Conservation (phyloP, 2,113 vertebrate genomes). For the Calypte anna region DNA sequence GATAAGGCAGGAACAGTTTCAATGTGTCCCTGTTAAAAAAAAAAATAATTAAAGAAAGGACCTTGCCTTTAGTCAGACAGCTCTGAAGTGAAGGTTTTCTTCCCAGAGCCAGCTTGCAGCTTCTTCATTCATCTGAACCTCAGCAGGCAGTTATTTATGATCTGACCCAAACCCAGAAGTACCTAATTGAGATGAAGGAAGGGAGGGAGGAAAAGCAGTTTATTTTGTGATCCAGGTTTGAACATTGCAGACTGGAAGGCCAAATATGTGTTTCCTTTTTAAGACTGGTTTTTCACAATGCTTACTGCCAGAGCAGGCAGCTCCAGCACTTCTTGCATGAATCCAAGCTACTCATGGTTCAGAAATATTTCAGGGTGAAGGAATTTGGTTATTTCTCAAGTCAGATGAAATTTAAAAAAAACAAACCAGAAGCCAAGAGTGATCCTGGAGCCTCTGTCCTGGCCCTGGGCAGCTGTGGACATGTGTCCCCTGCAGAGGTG, state of each 20-base stretch:
- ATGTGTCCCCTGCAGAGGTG: rapidly evolving
- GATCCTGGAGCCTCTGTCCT: rapidly evolving
- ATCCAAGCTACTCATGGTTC: background rate
- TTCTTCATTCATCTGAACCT: rapidly evolving
- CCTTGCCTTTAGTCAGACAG: background rate
- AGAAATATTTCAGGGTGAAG: background rate
- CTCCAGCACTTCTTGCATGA: background rate
- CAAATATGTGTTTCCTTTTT: background rate
- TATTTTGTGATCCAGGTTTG: background rate
- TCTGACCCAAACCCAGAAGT: background rate
- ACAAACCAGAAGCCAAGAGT: rapidly evolving
- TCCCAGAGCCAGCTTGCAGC: background rate
- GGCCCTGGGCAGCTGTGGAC: rapidly evolving
- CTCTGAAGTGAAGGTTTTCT: background rate
- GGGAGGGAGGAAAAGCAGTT: background rate
- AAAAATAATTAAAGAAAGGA: background rate
- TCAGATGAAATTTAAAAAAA: background rate
- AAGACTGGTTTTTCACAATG: rapidly evolving
- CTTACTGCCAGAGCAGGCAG: background rate
- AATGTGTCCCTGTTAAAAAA: constrained; percentile 43
- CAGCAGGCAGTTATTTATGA: background rate
- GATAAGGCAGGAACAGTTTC: constrained; percentile 81
- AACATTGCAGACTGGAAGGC: background rate
- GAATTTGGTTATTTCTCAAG: background rate
- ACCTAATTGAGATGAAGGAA: rapidly evolving